Percentiles rank a stretch among this genome's conserved stretches.
Evolutionary conservation across 2,888 invertebrate species (phyloP).

Genomic region (Drosophila ochracea): DNA sequence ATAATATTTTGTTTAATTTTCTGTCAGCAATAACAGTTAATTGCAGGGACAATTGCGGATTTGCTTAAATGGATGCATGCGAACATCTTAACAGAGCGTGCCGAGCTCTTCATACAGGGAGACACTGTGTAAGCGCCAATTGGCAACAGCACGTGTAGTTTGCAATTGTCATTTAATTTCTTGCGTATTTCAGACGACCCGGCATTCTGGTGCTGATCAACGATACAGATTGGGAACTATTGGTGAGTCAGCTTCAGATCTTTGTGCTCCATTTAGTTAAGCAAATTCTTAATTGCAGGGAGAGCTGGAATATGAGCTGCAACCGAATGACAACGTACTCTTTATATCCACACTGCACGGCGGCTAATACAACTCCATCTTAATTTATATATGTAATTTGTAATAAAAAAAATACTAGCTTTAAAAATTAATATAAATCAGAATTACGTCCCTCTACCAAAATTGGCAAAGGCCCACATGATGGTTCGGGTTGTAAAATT

Average conservation of each 20-base stretch:
- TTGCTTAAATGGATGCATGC: conserved; percentile 94
- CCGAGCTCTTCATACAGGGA: conserved; percentile 89
- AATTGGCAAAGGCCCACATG: conserved; percentile 76
- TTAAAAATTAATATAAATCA: conserved; percentile 47
- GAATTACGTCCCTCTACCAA: conserved; percentile 77
- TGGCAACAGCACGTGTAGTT: background rate
- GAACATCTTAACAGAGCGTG: conserved; percentile 93
- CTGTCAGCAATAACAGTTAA: background rate
- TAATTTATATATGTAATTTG: background rate
- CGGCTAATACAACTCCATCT: conserved; percentile 86
- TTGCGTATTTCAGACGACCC: conserved; percentile 87
- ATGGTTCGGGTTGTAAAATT: conserved; percentile 67
- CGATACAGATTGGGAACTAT: conserved; percentile 97
- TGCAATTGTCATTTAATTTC: background rate
- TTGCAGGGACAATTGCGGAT: conserved; percentile 89
- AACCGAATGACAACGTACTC: conserved; percentile 89
- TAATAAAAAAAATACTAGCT: conserved; percentile 6
- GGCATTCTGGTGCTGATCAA: conserved; percentile 97
- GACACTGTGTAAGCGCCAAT: conserved; percentile 82
- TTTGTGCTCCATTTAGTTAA: conserved; percentile 64
- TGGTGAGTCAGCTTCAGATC: conserved; percentile 84
- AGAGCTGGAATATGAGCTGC: conserved; percentile 89
- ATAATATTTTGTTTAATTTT: conserved; percentile 68
- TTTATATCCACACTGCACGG: conserved; percentile 95
- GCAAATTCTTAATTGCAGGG: conserved; percentile 84